Conservation (phyloP, 2,888 invertebrate genomes). For the Agrochola lychnidis region DNA sequence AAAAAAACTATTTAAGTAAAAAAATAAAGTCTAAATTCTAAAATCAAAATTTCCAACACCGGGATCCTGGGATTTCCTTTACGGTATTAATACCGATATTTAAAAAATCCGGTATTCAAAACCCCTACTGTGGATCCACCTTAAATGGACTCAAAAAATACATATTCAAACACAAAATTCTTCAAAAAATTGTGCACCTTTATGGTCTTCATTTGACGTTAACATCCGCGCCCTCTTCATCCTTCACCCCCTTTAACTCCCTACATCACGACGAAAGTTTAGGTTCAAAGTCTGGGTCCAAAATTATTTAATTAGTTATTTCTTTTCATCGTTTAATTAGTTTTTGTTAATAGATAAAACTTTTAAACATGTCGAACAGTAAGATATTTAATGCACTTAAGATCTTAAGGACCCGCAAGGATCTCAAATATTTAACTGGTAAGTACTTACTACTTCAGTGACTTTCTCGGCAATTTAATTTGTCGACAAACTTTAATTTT, state of each 20-base stretch:
- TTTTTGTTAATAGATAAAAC: conserved; percentile 64
- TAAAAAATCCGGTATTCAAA: too few species aligned
- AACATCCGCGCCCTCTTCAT: conserved; percentile 40
- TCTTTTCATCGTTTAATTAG: conserved; percentile 67
- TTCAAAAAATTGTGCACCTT: conserved; percentile 11
- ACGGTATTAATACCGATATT: too few species aligned
- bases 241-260: conserved; percentile 74
- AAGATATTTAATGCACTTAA: conserved; percentile 87
- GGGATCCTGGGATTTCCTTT: too few species aligned
- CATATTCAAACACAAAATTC: background rate
- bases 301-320: conserved; percentile 77
- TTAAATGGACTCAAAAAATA: background rate
- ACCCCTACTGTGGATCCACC: too few species aligned
- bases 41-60: too few species aligned
- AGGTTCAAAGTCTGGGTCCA: conserved; percentile 89
- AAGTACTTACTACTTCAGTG: conserved; percentile 69
- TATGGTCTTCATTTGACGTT: conserved; percentile 40
- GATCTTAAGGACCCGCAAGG: conserved; percentile 82
- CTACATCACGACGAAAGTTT: conserved; percentile 82
- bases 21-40: too few species aligned
- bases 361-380: conserved; percentile 83
- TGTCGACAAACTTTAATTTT: conserved; percentile 56
- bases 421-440: conserved; percentile 81
- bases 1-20: too few species aligned
- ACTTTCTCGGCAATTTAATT: conserved; percentile 67